phyloP scores from a whole-genome alignment of 1,140 invertebrate genomes.

The Colletes gigas region DNA sequence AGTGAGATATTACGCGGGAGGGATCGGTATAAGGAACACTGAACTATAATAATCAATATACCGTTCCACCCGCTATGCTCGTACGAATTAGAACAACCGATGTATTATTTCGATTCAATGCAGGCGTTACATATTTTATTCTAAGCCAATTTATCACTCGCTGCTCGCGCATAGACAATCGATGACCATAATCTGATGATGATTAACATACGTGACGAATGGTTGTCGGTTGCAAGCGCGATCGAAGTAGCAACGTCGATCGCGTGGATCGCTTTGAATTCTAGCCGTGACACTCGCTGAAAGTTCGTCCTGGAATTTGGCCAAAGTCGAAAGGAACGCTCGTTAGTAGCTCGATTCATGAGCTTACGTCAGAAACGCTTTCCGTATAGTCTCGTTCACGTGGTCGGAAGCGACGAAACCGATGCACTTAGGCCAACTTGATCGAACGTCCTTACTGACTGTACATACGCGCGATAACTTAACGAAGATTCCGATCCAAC shows the following conservation, averaged over 20 bases:
- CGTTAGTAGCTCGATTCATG: constrained; percentile 23
- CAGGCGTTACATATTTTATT: constrained; percentile 39
- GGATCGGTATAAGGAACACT: no score
- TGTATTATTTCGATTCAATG: constrained; percentile 18
- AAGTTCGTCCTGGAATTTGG: constrained; percentile 69
- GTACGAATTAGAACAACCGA: not conserved
- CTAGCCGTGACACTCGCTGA: constrained; percentile 53
- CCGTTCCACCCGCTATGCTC: not conserved
- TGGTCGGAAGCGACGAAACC: constrained; percentile 39
- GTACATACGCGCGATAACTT: not conserved
- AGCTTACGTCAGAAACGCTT: constrained; percentile 41
- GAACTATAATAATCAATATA: not conserved
- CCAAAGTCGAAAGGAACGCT: constrained; percentile 66
- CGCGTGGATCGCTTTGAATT: constrained; percentile 58
- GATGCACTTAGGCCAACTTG: not conserved
- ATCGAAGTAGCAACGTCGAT: constrained; percentile 27
- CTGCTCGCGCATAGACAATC: not conserved
- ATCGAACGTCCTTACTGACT: not conserved
- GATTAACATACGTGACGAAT: constrained; percentile 30
- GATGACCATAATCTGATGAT: constrained; percentile 28
- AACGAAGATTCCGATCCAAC: no score
- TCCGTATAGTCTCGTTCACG: not conserved
- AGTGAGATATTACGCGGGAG: no score
- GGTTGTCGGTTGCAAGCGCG: constrained; percentile 26
- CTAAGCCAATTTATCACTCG: constrained; percentile 13